These are phyloP conservation scores for Gerris buenoi DNA, from an alignment of 1,140 invertebrate species.

Conservation along the genomic window DNA sequence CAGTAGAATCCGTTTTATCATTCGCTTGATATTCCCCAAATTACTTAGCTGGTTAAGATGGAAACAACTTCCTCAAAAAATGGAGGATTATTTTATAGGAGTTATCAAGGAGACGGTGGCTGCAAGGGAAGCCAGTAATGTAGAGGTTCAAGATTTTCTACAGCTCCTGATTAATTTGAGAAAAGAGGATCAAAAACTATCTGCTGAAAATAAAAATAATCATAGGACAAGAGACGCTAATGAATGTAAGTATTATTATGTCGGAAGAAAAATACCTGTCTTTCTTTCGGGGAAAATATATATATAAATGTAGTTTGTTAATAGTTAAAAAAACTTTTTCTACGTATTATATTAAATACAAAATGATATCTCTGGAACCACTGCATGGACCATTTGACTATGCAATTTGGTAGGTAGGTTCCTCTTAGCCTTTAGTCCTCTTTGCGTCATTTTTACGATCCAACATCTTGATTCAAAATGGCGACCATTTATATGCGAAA, in stretches of 20 bases:
- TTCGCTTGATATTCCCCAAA: neutral
- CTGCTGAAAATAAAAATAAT: constrained; percentile 22
- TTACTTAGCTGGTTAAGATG: neutral
- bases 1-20: neutral
- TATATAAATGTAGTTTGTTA: too few species aligned
- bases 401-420: too few species aligned
- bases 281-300: neutral
- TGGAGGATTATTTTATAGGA: neutral
- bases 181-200: constrained; percentile 18
- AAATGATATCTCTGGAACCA: too few species aligned
- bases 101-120: neutral
- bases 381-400: too few species aligned
- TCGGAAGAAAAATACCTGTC: constrained; percentile 36
- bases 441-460: too few species aligned
- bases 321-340: too few species aligned
- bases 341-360: too few species aligned
- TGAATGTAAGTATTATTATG: constrained; percentile 36
- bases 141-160: neutral
- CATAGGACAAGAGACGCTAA: too few species aligned
- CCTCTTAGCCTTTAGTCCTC: too few species aligned
- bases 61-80: neutral
- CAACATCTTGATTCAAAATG: too few species aligned
- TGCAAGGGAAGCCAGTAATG: neutral
- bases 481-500: too few species aligned
- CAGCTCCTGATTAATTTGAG: constrained; percentile 5